Conservation (phyloP, 1,140 invertebrate genomes). For the Mamestra configurata region DNA sequence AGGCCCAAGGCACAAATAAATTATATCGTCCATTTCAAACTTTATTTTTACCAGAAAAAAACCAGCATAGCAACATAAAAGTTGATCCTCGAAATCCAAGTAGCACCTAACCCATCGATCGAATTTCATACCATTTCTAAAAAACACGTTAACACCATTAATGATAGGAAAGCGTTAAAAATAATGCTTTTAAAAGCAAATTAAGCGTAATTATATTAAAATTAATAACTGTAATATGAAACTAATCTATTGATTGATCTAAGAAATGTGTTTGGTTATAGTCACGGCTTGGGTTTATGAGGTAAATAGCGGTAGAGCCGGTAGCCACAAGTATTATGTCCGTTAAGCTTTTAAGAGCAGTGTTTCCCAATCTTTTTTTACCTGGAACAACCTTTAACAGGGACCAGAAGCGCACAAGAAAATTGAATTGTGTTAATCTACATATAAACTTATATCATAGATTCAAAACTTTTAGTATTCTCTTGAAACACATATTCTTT, state of each 20-base stretch:
- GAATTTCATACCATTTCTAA: constrained; percentile 13
- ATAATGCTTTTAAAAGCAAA: constrained; percentile 13
- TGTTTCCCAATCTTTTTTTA: too few species aligned
- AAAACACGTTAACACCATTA: constrained; percentile 4
- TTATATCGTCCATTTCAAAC: too few species aligned
- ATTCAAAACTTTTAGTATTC: too few species aligned
- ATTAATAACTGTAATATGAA: constrained; percentile 43
- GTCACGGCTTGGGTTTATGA: constrained; percentile 11
- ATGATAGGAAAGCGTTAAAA: constrained; percentile 5
- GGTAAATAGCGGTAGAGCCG: neutral
- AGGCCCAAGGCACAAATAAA: too few species aligned
- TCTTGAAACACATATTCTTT: too few species aligned
- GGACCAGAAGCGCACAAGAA: too few species aligned
- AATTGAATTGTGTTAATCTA: too few species aligned
- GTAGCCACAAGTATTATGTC: neutral
- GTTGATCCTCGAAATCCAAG: too few species aligned
- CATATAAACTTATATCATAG: too few species aligned
- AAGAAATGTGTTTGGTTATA: constrained; percentile 29
- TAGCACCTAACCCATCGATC: neutral
- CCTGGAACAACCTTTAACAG: too few species aligned
- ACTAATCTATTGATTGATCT: constrained; percentile 40
- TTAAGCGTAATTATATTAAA: constrained; percentile 18
- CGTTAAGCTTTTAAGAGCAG: neutral
- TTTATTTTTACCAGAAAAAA: too few species aligned
- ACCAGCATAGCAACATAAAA: too few species aligned